Evolutionary conservation across 2,888 invertebrate genomes (phyloP).

Genomic region (Conomelus anceps): DNA sequence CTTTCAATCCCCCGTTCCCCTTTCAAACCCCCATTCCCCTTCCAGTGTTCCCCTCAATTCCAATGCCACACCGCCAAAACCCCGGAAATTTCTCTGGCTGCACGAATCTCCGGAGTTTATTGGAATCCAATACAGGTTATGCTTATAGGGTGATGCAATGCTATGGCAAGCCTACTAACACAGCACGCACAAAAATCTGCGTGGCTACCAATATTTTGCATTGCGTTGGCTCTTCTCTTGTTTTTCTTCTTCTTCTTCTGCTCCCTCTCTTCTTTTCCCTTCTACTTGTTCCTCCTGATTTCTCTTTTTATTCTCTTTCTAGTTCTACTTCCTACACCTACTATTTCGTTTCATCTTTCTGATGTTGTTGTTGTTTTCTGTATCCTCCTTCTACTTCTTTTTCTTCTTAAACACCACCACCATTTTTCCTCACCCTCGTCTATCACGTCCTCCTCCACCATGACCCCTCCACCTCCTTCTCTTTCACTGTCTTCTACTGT

Average conservation of each 20-base stretch:
- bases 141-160: too few relatives aligned
- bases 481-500: background rate
- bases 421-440: background rate
- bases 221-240: too few relatives aligned
- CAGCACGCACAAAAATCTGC: too few relatives aligned
- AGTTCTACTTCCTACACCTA: background rate
- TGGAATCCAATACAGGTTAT: too few relatives aligned
- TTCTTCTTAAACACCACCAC: background rate
- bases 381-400: background rate
- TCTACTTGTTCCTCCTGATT: background rate
- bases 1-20: too few relatives aligned
- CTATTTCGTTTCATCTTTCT: background rate
- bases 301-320: background rate
- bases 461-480: background rate
- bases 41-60: too few relatives aligned
- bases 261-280: background rate
- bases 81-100: too few relatives aligned
- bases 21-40: too few relatives aligned
- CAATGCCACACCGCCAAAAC: too few relatives aligned
- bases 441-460: background rate
- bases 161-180: too few relatives aligned
- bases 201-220: background rate
- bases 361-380: background rate
- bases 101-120: too few relatives aligned
- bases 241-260: background rate